Base-by-base conservation (phyloP, 1,140 invertebrate genomes). In the Macrobrachium rosenbergii region DNA sequence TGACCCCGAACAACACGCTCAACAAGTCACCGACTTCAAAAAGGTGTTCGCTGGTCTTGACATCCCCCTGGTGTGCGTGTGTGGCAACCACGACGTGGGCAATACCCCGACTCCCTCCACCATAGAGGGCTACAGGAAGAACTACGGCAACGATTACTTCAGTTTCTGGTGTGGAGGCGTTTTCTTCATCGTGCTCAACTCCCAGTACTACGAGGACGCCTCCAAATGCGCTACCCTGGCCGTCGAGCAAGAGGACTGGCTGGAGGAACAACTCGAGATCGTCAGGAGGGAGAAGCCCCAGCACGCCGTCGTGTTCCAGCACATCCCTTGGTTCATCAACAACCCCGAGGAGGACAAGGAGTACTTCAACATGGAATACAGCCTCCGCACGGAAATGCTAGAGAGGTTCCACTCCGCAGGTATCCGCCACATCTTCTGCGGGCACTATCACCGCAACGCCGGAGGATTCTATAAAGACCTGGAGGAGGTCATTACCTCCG, bases 71-170 rank as follows among this genome's bases (percentile, higher is more conserved):
- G 91, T 94, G 77, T 94, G 93, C 85, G 92, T 94, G 21, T 94
- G 93, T 90, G 94, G 94, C 5, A 94, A 94, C 90, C 94, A 94
- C 90, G 94, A 94, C 90, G 90, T 94, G 14, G 93, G 93, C 3
- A 91, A 94, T 87, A 90, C 84, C 11, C 94, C 94, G 59, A 93
- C 93, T 19, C 69, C 78, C 10, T 83, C 92, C 78, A 91, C 91
- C 12, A 89, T 94, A 52, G 21, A 89, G 75, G 81, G 83, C 52
- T 94, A 93, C 85, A 90, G 91, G 23, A 82, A 91, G 5, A 89
- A 91, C 52, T 94, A 93, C 91, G 94, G 94, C n/a, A 92, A 93
- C 89, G 94, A 94, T 90, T 94, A 91, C 88, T 94, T 93, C 90
- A 92, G 91, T 0, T 94, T 94, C 90, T 93, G 92, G 92, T 91